Conservation (phyloP, 2,888 invertebrate species). For the Metacarcinus magister region DNA sequence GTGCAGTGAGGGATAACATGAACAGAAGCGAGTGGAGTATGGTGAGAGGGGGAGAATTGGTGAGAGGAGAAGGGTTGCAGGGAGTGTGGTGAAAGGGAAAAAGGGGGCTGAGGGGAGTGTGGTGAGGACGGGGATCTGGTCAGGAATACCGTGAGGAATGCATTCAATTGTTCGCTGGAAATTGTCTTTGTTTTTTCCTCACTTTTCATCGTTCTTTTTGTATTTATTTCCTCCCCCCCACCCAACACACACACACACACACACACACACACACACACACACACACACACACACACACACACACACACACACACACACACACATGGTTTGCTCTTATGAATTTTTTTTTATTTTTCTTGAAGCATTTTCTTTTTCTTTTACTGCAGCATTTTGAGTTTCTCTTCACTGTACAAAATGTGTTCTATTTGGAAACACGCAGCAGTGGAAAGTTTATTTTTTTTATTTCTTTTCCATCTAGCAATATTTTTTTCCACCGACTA, state of each 20-base stretch:
- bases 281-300: not conserved
- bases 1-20: not conserved
- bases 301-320: not conserved
- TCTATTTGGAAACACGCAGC: not conserved
- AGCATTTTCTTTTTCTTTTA: too few relatives aligned
- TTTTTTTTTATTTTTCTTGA: too few relatives aligned
- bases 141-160: not conserved
- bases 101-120: not conserved
- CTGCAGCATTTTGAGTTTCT: too few relatives aligned
- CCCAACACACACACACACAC: slow-evolving; percentile 13
- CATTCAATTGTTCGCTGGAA: not conserved
- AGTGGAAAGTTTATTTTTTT: not conserved
- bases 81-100: not conserved
- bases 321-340: too few relatives aligned
- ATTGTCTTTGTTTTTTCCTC: not conserved
- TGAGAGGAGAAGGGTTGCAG: not conserved
- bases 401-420: too few relatives aligned
- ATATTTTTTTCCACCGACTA: not conserved
- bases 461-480: too few relatives aligned
- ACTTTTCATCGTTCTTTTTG: not conserved
- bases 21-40: not conserved
- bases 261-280: slow-evolving; percentile 48
- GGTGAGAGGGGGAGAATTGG: not conserved
- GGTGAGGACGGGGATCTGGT: not conserved
- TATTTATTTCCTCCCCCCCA: not conserved